Evolutionary conservation across 1,140 invertebrate species (phyloP).

Genomic region (Teleogryllus occipitalis): DNA sequence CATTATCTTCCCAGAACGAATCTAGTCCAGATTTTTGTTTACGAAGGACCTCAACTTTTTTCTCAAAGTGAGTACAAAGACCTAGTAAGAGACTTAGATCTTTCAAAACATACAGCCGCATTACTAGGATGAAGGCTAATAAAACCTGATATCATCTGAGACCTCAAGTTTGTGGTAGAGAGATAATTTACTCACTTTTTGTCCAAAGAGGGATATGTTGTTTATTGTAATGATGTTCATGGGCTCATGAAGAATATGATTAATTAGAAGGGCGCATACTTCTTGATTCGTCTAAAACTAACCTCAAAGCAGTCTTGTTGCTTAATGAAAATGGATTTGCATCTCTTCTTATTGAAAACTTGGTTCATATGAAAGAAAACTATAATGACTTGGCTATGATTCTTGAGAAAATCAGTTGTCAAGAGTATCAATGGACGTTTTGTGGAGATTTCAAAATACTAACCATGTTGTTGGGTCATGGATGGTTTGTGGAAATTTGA

Average conservation of each 20-base stretch:
- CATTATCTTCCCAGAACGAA: constrained; percentile 7
- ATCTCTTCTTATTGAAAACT: constrained; percentile 28
- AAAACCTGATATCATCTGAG: constrained; percentile 20
- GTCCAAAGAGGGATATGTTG: neutral
- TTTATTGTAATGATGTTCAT: constrained; percentile 18
- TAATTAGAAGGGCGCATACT: constrained; percentile 28
- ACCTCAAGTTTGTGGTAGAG: constrained; percentile 19
- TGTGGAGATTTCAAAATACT: constrained; percentile 30
- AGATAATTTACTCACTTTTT: constrained; percentile 18
- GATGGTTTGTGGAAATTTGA: constrained; percentile 31
- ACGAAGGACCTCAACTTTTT: constrained; percentile 7
- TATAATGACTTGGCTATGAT: constrained; percentile 25
- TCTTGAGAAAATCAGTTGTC: constrained; percentile 21
- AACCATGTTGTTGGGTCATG: constrained; percentile 28
- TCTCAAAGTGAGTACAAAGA: constrained; percentile 8
- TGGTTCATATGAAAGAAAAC: constrained; percentile 29
- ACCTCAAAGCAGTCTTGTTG: constrained; percentile 28
- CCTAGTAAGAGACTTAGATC: constrained; percentile 23
- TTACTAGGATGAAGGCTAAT: constrained; percentile 23
- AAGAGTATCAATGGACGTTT: constrained; percentile 25
- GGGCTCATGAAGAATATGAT: constrained; percentile 1
- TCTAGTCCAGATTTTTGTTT: constrained; percentile 2
- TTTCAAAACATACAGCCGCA: constrained; percentile 22
- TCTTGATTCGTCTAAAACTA: constrained; percentile 30
- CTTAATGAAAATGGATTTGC: constrained; percentile 29